Evolutionary conservation across 2,888 invertebrate species (phyloP), one percentile per base, ranked within the genome.

Genomic region (Philaethria dido): DNA sequence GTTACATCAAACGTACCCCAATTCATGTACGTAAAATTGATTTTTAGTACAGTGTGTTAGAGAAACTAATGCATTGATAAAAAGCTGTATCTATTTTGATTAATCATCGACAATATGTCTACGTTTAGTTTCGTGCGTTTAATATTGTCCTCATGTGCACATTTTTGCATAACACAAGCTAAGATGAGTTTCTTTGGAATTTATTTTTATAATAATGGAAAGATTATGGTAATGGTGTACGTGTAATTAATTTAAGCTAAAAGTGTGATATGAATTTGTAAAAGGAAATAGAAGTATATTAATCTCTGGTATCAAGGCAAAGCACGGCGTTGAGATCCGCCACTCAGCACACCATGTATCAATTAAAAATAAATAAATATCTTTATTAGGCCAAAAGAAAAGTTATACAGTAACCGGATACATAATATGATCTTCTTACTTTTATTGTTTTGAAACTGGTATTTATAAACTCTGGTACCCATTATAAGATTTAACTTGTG

Each of bases 51-150:
- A 20, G 22, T 9, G 14, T 4, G 9, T 57, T 22, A 42, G n/a
- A n/a, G 11, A n/a, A 25, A 22, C 11, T 42, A 42, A 57, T 52
- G 11, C 29, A 52, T 42, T 57, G 57, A 57, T 16, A 16, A 22
- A 42, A 57, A 42, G n/a, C 57, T 57, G n/a, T 42, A 11, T 22
- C 57, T 22, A 64, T 67, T 71, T 71, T 77, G 77, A 77, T 77
- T 76, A 76, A 77, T 77, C 71, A 76, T 75, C 65, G 70, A 66
- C 68, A 67, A 77, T 77, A 73, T 74, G 69, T 72, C 64, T 69
- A 36, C 73, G 66, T 63, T 69, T 62, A 61, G 68, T 69, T 70
- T 62, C 29, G 29, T 16, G 72, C 69, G 69, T 73, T 75, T 75
- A 74, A 72, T 67, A 73, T 75, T 75, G 73, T 73, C 69, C 74